phyloP scores from a whole-genome alignment of 2,797 vertebrate species.

The Buphagus erythrorhynchus region DNA sequence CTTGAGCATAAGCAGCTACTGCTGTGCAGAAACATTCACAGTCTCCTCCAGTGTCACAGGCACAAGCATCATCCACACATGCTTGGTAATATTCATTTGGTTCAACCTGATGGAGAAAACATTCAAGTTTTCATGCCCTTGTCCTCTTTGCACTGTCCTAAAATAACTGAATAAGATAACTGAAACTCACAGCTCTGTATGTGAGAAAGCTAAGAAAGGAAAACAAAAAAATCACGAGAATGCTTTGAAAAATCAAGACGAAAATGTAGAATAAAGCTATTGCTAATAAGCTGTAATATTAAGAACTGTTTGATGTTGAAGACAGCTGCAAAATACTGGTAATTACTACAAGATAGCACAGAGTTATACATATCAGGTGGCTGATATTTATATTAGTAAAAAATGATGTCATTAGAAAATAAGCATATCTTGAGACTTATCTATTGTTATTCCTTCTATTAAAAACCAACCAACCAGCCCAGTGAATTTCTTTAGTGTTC shows the following conservation, averaged over 20 bases:
- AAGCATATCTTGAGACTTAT: not conserved
- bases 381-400: not conserved
- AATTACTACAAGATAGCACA: not conserved
- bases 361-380: not conserved
- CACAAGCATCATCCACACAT: conserved; percentile 88
- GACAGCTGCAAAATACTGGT: not conserved
- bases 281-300: not conserved
- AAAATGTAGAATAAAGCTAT: not conserved
- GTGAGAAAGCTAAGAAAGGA: not conserved
- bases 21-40: conserved; percentile 90
- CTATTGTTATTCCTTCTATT: not conserved
- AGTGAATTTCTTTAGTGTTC: not conserved
- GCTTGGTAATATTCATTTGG: conserved; percentile 85
- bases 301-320: not conserved
- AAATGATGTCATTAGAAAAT: not conserved
- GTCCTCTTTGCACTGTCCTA: not conserved
- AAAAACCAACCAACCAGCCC: not conserved
- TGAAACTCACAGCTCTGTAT: not conserved
- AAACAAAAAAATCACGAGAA: not conserved
- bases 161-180: not conserved
- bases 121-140: not conserved
- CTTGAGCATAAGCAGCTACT: conserved; percentile 90
- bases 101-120: conserved; percentile 80
- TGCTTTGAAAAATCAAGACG: not conserved
- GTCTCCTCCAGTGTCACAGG: conserved; percentile 89